These are phyloP conservation scores for Solen grandis DNA, from an alignment of 1,140 invertebrate genomes.

Conservation along the genomic window DNA sequence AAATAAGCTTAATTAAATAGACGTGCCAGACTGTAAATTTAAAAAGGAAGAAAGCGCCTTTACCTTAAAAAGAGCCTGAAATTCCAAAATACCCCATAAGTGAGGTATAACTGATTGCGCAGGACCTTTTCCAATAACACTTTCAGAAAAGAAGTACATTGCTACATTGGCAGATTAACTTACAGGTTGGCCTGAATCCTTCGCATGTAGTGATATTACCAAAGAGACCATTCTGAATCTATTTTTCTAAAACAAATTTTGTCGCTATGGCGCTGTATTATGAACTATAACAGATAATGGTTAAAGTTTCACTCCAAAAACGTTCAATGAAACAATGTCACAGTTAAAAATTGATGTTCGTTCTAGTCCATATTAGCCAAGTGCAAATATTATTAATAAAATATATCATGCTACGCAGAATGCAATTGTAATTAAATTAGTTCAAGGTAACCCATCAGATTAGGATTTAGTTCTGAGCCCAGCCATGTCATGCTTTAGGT, in stretches of 20 bases:
- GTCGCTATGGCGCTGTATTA: background rate
- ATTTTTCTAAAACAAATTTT: background rate
- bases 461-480: too few relatives aligned
- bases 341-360: background rate
- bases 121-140: background rate
- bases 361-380: background rate
- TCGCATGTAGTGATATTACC: background rate
- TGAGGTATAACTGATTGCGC: background rate
- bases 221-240: background rate
- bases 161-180: background rate
- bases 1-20: too few relatives aligned
- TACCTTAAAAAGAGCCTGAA: background rate
- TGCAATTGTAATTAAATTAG: background rate
- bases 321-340: background rate
- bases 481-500: too few relatives aligned
- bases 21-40: too few relatives aligned
- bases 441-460: too few relatives aligned
- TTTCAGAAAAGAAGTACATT: background rate
- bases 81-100: background rate
- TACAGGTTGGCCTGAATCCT: background rate
- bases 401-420: background rate
- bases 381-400: background rate
- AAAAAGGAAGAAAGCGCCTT: too few relatives aligned
- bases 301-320: background rate
- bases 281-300: background rate